These are phyloP conservation scores for Pseudolycoriella hygida DNA, from an alignment of 2,888 invertebrate species.

Conservation along the genomic window DNA sequence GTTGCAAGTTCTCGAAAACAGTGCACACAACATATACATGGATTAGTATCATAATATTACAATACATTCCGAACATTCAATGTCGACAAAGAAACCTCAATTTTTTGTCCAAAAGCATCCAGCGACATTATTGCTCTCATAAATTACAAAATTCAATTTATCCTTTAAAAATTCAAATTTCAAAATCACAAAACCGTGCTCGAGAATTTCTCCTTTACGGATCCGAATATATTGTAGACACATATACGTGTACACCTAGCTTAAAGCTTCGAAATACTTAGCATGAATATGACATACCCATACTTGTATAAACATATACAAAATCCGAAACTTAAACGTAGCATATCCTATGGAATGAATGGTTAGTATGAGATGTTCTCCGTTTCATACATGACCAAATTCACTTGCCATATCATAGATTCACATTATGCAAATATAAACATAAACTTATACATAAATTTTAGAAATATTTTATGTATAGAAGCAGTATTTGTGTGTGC, in stretches of 20 bases:
- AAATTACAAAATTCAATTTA: slow-evolving; percentile 5
- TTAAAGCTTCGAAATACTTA: background rate
- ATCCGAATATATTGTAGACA: background rate
- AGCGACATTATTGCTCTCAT: slow-evolving; percentile 1
- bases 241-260: background rate
- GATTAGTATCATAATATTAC: too few relatives aligned
- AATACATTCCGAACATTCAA: too few relatives aligned
- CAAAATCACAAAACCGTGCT: slow-evolving; percentile 2
- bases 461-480: slow-evolving; percentile 2
- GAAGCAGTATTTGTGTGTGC: background rate
- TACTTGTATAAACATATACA: background rate
- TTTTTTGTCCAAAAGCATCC: background rate
- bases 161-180: slow-evolving; percentile 5
- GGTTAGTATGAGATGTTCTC: background rate
- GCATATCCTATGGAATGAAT: background rate
- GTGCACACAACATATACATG: too few relatives aligned
- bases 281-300: background rate
- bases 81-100: too few relatives aligned
- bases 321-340: background rate
- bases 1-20: too few relatives aligned
- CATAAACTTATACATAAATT: slow-evolving; percentile 3
- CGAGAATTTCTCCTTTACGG: background rate
- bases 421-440: slow-evolving; percentile 4
- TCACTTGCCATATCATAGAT: background rate
- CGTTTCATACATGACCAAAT: slow-evolving; percentile 3